These are phyloP conservation scores for Bubalus kerabau DNA, from an alignment of 2,113 vertebrate species.

Conservation along the genomic window DNA sequence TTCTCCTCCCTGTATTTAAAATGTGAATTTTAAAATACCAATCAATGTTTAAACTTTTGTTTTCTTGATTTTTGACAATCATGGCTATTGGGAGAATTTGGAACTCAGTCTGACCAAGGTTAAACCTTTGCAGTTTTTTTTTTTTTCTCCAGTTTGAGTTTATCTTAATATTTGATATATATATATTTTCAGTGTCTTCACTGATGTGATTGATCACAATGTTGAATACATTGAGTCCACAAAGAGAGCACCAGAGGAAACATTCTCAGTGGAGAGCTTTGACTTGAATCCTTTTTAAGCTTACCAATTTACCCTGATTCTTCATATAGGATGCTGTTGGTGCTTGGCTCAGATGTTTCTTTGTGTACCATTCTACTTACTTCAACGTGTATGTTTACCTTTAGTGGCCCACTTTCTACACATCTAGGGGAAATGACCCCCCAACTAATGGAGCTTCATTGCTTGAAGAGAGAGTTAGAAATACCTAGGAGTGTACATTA, in stretches of 20 bases:
- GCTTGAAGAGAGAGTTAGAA: not conserved
- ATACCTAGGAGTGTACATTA: not conserved
- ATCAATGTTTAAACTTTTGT: not conserved
- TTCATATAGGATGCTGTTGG: fast-evolving
- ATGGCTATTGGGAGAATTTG: not conserved
- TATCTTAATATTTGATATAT: not conserved
- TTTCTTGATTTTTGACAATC: not conserved
- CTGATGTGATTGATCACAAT: not conserved
- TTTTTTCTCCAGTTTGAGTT: not conserved
- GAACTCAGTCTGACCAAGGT: not conserved
- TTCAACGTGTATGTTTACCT: fast-evolving
- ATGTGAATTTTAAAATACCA: not conserved
- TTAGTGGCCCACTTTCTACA: too few relatives aligned
- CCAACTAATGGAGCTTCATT: fast-evolving
- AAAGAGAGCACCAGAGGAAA: not conserved
- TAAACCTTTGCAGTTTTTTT: not conserved
- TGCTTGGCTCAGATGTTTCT: not conserved
- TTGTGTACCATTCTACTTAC: not conserved
- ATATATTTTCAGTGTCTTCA: not conserved
- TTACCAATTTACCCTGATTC: not conserved
- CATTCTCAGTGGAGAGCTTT: not conserved
- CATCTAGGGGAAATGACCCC: fast-evolving
- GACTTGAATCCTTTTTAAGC: not conserved
- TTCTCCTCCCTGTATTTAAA: not conserved
- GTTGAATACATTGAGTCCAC: not conserved